These are phyloP conservation scores for Poicephalus gulielmi DNA, from an alignment of 2,113 vertebrate genomes.

Conservation along the genomic window DNA sequence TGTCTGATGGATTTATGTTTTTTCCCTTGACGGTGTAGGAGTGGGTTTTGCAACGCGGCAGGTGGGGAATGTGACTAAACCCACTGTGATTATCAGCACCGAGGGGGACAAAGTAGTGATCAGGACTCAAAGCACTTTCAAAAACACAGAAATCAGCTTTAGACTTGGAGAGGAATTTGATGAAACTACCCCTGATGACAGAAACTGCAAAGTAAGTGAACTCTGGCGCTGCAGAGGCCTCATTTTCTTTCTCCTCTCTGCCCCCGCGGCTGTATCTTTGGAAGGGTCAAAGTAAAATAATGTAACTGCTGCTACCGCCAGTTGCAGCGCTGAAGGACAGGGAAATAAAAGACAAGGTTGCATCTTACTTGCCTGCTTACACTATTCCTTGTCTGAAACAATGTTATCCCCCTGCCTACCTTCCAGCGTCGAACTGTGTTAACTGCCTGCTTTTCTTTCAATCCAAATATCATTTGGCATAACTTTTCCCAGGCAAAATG, in stretches of 20 bases:
- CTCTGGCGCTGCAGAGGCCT: neutral
- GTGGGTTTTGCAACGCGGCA: constrained; percentile 90
- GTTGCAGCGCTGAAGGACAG: neutral
- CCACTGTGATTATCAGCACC: constrained; percentile 88
- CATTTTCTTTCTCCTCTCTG: rapidly evolving
- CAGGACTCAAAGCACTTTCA: constrained; percentile 89
- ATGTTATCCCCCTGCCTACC: neutral
- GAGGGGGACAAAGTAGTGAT: constrained; percentile 87
- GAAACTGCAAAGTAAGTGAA: constrained; percentile 89
- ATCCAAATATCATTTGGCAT: neutral
- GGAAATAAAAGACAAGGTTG: neutral
- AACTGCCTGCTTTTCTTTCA: neutral
- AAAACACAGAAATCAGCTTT: constrained; percentile 91
- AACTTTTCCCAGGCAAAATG: neutral
- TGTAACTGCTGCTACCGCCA: neutral
- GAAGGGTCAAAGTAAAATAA: neutral
- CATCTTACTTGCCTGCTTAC: neutral
- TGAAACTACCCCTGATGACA: constrained; percentile 87
- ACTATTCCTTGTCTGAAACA: neutral
- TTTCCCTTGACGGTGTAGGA: constrained; percentile 71
- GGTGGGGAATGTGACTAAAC: constrained; percentile 92
- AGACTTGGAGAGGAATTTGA: constrained; percentile 93
- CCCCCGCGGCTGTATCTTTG: neutral
- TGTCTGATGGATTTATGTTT: neutral
- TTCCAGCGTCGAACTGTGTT: neutral